Conservation (phyloP, 2,797 vertebrate species). For the Fistularia commersonii region DNA sequence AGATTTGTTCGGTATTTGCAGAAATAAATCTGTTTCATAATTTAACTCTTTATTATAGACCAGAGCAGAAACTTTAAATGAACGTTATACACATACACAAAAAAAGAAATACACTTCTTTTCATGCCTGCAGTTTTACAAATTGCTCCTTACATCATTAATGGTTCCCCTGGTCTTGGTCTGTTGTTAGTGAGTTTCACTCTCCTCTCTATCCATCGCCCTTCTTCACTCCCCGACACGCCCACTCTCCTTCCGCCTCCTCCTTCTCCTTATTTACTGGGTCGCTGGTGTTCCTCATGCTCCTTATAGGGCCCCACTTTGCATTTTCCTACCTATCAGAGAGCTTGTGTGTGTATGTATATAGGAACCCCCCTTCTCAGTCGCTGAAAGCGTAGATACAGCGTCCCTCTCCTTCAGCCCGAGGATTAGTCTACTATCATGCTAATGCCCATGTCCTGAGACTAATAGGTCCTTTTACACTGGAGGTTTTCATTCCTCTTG, state of each 20-base stretch:
- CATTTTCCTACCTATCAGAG: conserved; percentile 74
- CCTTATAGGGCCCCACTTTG: conserved; percentile 75
- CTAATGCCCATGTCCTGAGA: conserved; percentile 79
- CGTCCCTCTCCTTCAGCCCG: conserved; percentile 75
- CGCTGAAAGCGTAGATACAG: conserved; percentile 72
- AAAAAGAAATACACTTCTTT: conserved; percentile 25
- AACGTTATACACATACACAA: conserved; percentile 3
- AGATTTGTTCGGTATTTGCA: no score
- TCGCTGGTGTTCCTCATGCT: conserved; percentile 63
- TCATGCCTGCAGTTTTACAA: conserved; percentile 55
- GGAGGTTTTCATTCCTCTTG: conserved; percentile 79
- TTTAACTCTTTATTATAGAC: conserved; percentile 17
- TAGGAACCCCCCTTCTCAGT: conserved; percentile 56
- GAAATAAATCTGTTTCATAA: no score
- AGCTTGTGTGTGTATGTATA: conserved; percentile 59
- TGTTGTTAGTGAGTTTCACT: conserved; percentile 58
- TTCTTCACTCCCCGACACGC: conserved; percentile 44
- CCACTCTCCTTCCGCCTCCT: conserved; percentile 55
- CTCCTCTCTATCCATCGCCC: conserved; percentile 48
- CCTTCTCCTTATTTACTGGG: conserved; percentile 68
- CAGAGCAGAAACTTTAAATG: conserved; percentile 1
- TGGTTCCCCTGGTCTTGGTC: conserved; percentile 49
- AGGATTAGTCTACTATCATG: conserved; percentile 84
- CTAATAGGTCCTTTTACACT: conserved; percentile 82
- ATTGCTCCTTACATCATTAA: conserved; percentile 59